Evolutionary conservation across 2,113 vertebrate species (phyloP).

Genomic region (Pagrus major): DNA sequence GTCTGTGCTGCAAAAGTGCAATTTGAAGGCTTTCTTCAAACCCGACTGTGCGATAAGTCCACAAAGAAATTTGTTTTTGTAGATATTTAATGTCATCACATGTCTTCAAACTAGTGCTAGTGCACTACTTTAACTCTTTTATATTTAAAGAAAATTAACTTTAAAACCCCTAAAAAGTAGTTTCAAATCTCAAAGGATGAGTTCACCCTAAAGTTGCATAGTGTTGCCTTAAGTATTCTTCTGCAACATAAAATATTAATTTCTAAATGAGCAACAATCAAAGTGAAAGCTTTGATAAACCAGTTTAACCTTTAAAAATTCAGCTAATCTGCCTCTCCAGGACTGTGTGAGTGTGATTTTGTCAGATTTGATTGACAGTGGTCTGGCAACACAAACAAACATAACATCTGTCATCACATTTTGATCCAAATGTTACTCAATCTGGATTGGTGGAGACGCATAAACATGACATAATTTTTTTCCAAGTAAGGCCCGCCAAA

Average conservation of each 20-base stretch:
- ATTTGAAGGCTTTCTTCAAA: background rate
- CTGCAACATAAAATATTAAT: too few relatives aligned
- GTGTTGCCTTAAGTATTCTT: too few relatives aligned
- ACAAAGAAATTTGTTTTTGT: background rate
- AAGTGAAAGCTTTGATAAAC: too few relatives aligned
- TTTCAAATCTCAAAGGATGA: too few relatives aligned
- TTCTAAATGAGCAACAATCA: too few relatives aligned
- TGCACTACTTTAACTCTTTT: background rate
- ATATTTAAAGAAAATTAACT: background rate
- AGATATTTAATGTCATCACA: background rate
- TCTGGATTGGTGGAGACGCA: background rate
- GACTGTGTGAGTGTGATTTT: background rate
- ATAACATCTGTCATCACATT: background rate
- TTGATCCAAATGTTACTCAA: background rate
- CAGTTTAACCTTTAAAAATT: background rate
- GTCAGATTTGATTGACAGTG: background rate
- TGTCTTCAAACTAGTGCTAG: background rate
- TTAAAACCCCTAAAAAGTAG: background rate
- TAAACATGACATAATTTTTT: background rate
- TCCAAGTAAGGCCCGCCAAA: background rate
- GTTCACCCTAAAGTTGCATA: too few relatives aligned
- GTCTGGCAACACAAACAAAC: background rate
- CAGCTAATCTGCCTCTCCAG: background rate
- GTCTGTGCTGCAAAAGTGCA: background rate
- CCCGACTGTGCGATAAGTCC: background rate